These are phyloP conservation scores for Cephus sareptanus DNA, from an alignment of 2,888 invertebrate genomes.

Conservation along the genomic window DNA sequence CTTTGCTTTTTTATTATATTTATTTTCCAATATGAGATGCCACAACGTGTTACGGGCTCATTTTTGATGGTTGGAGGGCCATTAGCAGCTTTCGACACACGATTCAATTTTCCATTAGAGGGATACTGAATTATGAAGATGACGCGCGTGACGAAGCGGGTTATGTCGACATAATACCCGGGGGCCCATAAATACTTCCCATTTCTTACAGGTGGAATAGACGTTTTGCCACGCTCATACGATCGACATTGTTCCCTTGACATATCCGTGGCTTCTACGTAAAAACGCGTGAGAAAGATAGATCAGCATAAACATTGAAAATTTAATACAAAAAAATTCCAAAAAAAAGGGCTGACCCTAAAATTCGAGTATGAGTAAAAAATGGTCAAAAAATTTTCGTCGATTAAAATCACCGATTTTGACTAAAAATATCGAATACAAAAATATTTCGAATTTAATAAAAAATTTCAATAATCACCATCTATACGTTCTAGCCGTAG, in stretches of 20 bases:
- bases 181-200: constrained; percentile 15
- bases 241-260: constrained; percentile 14
- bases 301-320: no score
- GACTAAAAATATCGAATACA: not conserved
- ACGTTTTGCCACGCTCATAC: constrained; percentile 12
- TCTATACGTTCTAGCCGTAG: not conserved
- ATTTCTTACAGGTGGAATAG: constrained; percentile 3
- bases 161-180: constrained; percentile 20
- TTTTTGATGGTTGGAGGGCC: constrained; percentile 9
- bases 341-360: no score
- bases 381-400: not conserved
- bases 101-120: constrained; percentile 22
- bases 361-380: not conserved
- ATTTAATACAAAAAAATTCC: no score
- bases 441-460: not conserved
- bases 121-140: constrained; percentile 23
- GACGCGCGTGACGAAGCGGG: constrained; percentile 21
- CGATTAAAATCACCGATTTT: no score
- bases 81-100: constrained; percentile 24
- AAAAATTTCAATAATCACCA: not conserved
- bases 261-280: no score
- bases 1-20: not conserved
- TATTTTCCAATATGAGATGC: not conserved
- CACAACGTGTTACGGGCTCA: not conserved
- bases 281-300: no score